These are phyloP conservation scores for Thamnophis elegans DNA, from an alignment of 2,797 vertebrate species.

Conservation along the genomic window DNA sequence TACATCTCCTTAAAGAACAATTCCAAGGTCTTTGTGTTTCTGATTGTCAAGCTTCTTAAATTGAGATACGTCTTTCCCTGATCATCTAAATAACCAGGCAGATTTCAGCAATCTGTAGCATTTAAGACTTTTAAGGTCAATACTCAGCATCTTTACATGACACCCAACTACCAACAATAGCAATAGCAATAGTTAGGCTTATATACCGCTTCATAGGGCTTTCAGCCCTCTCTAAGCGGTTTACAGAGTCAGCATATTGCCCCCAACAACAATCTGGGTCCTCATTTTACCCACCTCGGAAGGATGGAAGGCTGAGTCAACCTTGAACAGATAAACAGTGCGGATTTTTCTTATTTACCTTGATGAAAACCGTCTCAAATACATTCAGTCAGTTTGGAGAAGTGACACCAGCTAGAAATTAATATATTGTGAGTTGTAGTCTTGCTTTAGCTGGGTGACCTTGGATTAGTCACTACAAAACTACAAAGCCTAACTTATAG, in stretches of 20 bases:
- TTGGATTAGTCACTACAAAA: not conserved
- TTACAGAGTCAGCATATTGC: too few species aligned
- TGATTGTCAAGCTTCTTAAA: not conserved
- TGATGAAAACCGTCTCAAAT: not conserved
- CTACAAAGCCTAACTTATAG: not conserved
- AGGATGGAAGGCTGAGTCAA: too few species aligned
- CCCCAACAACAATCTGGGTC: too few species aligned
- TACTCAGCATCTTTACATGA: not conserved
- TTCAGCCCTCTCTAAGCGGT: too few species aligned
- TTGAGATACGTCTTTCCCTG: not conserved
- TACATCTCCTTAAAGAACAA: not conserved
- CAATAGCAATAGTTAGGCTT: too few species aligned
- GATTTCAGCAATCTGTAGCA: not conserved
- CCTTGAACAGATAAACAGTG: not conserved
- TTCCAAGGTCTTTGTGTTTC: not conserved
- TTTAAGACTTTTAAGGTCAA: not conserved
- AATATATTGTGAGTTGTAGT: not conserved
- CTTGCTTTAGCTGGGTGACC: not conserved
- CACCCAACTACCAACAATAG: not conserved
- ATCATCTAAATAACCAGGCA: not conserved
- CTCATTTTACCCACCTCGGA: too few species aligned
- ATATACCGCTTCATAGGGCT: too few species aligned
- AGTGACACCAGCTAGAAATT: not conserved
- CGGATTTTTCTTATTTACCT: not conserved
- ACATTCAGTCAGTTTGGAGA: not conserved